phyloP scores from a whole-genome alignment of 92 coral and sea anemone genomes.

The Parazoanthus swiftii region DNA sequence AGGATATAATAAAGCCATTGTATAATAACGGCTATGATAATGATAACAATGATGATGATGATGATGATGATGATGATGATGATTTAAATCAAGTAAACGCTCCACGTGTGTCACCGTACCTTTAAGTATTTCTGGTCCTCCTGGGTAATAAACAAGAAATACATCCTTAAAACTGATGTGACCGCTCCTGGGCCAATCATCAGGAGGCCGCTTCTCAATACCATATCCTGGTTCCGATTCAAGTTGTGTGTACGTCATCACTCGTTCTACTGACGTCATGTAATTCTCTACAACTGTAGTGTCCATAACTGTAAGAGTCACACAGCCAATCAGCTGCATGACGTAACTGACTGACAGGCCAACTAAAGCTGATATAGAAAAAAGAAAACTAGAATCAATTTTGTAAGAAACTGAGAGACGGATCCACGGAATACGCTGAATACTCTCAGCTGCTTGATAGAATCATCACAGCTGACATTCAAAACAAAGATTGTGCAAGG shows the following conservation, averaged over 20 bases:
- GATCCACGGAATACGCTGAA: too few relatives aligned
- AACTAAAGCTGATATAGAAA: constrained; percentile 26
- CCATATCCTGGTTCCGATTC: constrained; percentile 26
- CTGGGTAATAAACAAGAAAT: constrained; percentile 6
- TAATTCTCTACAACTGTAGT: constrained; percentile 34
- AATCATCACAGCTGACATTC: too few relatives aligned
- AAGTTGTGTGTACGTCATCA: constrained; percentile 28
- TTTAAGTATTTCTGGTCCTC: constrained; percentile 30
- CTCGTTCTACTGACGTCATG: constrained; percentile 39
- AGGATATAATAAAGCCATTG: too few relatives aligned
- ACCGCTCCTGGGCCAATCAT: constrained; percentile 7
- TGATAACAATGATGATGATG: too few relatives aligned
- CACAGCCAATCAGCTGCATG: constrained; percentile 37
- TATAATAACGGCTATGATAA: too few relatives aligned
- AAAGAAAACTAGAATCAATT: not conserved
- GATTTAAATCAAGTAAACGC: not conserved
- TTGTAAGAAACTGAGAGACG: not conserved
- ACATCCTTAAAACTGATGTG: not conserved
- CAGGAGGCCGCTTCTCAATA: not conserved
- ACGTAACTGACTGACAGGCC: constrained; percentile 30
- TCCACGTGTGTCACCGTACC: not conserved
- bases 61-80: too few relatives aligned
- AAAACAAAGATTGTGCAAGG: not conserved
- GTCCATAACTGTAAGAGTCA: constrained; percentile 29
- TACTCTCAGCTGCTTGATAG: too few relatives aligned